Conservation (phyloP, 2,797 vertebrate genomes). For the Euphonia xanthogaster region DNA sequence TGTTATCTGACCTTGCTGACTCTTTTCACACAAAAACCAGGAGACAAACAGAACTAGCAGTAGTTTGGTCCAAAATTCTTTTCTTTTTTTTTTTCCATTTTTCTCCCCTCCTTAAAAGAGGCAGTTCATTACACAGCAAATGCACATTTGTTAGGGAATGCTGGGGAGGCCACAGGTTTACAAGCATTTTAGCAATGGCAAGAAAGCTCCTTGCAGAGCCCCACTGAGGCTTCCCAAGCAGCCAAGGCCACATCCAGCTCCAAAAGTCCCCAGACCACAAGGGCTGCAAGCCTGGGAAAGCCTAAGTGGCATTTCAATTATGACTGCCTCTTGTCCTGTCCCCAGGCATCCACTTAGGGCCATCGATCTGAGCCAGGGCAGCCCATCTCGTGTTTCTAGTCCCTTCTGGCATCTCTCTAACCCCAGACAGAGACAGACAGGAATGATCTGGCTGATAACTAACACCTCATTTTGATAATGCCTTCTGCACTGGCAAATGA, state of each 20-base stretch:
- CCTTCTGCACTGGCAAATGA: background rate
- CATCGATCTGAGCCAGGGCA: background rate
- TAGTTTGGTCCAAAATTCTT: background rate
- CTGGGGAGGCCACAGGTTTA: background rate
- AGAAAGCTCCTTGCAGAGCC: background rate
- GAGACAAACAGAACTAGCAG: background rate
- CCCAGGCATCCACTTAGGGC: background rate
- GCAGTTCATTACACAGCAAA: background rate
- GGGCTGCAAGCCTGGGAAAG: background rate
- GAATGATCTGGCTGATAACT: background rate
- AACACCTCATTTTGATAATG: background rate
- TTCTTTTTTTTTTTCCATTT: background rate
- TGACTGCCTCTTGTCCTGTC: background rate
- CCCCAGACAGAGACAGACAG: background rate
- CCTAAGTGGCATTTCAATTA: slow-evolving; percentile 7
- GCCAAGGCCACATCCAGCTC: background rate
- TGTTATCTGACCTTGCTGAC: background rate
- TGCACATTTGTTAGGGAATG: background rate
- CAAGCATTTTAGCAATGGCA: background rate
- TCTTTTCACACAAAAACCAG: background rate
- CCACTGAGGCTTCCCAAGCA: background rate
- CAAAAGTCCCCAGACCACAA: background rate
- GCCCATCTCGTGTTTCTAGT: background rate
- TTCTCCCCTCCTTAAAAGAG: background rate
- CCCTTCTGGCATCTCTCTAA: background rate